These are phyloP conservation scores for Callospermophilus lateralis DNA, from an alignment of 2,113 vertebrate genomes.

Conservation along the genomic window DNA sequence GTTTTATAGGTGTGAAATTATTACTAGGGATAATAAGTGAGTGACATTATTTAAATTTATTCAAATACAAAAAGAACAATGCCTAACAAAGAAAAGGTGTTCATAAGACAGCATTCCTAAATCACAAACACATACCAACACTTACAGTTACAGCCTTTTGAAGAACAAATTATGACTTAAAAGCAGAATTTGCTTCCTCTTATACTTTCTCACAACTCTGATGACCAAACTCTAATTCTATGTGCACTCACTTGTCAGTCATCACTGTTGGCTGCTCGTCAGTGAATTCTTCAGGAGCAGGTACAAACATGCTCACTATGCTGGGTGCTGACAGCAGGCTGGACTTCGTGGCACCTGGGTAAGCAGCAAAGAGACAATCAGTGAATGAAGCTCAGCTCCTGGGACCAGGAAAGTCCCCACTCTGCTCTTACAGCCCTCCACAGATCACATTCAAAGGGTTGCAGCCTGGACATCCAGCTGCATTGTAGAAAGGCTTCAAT, in stretches of 20 bases:
- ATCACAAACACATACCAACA: neutral
- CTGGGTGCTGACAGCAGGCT: conserved; percentile 98
- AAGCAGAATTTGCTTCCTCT: neutral
- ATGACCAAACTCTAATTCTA: neutral
- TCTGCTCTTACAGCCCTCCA: neutral
- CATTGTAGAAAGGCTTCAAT: neutral
- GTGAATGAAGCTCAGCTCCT: conserved; percentile 44
- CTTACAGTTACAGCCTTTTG: neutral
- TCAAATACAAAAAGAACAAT: neutral
- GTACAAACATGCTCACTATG: conserved; percentile 99
- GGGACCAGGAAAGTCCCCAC: neutral
- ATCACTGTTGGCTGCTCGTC: conserved; percentile 97
- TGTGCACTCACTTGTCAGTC: conserved; percentile 94
- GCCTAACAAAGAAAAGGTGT: neutral
- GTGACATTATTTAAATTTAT: neutral
- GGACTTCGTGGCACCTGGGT: conserved; percentile 95
- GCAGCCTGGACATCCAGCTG: neutral
- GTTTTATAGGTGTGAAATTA: neutral
- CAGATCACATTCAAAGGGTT: neutral
- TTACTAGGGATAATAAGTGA: neutral
- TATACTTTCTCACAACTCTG: neutral
- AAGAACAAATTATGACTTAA: neutral
- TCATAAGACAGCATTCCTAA: neutral
- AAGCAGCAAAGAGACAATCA: neutral
- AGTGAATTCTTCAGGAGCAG: conserved; percentile 97